phyloP scores from a whole-genome alignment of 2,888 invertebrate genomes.

The Germaria angustata region DNA sequence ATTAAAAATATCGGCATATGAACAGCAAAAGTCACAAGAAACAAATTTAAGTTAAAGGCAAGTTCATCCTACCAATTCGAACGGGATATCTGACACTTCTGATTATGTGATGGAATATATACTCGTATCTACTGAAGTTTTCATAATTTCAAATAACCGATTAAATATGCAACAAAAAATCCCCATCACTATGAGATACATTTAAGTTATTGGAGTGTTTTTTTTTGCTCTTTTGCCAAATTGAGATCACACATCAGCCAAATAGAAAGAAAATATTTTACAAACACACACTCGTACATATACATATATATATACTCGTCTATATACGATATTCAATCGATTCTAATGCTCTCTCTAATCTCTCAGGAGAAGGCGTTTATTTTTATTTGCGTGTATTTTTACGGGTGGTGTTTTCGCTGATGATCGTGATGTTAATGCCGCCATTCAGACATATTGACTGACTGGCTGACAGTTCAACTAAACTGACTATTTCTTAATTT shows the following conservation, averaged over 20 bases:
- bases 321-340: not conserved
- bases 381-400: not conserved
- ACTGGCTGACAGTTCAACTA: slow-evolving; percentile 4
- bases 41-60: too few relatives aligned
- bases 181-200: not conserved
- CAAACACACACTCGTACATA: not conserved
- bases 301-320: too few relatives aligned
- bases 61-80: too few relatives aligned
- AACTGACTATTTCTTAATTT: slow-evolving; percentile 40
- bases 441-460: slow-evolving; percentile 21
- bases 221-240: slow-evolving; percentile 24
- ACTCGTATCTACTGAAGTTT: too few relatives aligned
- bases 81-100: too few relatives aligned
- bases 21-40: too few relatives aligned
- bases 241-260: slow-evolving; percentile 23
- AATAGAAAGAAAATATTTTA: not conserved
- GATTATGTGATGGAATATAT: too few relatives aligned
- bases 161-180: not conserved
- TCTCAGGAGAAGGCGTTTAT: not conserved
- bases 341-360: not conserved
- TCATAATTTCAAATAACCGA: not conserved
- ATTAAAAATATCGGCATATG: too few relatives aligned
- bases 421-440: slow-evolving; percentile 16
- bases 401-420: slow-evolving; percentile 15
- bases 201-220: not conserved